phyloP scores from a whole-genome alignment of 2,888 invertebrate species.

The Camponotus fellah region DNA sequence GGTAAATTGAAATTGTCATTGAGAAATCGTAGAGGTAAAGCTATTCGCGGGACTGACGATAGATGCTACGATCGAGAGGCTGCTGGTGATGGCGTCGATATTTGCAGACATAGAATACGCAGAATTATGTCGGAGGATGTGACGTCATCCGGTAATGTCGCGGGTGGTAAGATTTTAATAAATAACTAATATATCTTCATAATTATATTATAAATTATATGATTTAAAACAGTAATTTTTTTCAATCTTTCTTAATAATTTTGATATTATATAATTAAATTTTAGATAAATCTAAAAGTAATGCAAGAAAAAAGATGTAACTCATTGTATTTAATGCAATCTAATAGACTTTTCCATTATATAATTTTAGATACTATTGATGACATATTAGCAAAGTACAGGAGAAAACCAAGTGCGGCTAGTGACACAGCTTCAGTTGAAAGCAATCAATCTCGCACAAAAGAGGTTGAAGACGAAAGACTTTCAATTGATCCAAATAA shows the following conservation, averaged over 20 bases:
- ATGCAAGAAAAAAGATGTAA: neutral
- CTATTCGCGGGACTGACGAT: slow-evolving; percentile 85
- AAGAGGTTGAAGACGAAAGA: slow-evolving; percentile 86
- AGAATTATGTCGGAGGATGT: slow-evolving; percentile 85
- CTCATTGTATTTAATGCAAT: neutral
- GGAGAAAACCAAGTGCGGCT: slow-evolving; percentile 89
- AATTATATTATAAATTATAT: neutral
- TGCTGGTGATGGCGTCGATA: slow-evolving; percentile 77
- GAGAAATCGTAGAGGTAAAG: slow-evolving; percentile 89
- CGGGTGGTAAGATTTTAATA: slow-evolving; percentile 73
- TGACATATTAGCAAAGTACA: slow-evolving; percentile 98
- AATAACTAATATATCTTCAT: neutral
- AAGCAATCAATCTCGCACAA: slow-evolving; percentile 84
- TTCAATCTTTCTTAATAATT: neutral
- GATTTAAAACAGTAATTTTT: neutral
- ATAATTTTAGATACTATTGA: slow-evolving; percentile 91
- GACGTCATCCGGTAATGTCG: slow-evolving; percentile 77
- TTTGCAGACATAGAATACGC: slow-evolving; percentile 80
- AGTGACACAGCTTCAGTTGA: slow-evolving; percentile 87
- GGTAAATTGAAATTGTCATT: slow-evolving; percentile 91
- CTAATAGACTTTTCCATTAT: neutral
- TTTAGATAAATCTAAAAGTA: neutral
- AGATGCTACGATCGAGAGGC: slow-evolving; percentile 83
- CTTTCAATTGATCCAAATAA: slow-evolving; percentile 87
- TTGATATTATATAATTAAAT: slow-evolving; percentile 1